Conservation (phyloP, 2,113 vertebrate genomes). For the Vidua macroura region DNA sequence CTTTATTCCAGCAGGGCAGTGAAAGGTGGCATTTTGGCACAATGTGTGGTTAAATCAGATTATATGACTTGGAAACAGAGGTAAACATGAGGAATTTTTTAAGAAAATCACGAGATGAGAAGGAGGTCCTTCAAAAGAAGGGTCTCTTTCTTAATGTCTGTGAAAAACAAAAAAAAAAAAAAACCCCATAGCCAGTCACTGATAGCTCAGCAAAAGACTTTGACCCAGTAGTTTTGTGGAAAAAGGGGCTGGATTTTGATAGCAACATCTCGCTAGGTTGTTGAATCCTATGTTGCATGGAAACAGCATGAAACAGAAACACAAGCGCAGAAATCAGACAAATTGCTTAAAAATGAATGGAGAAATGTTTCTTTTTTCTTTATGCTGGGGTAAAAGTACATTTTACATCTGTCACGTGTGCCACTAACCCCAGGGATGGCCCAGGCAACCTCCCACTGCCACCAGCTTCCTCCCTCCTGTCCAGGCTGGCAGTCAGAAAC, state of each 20-base stretch:
- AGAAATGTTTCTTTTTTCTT: not conserved
- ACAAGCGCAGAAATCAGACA: not conserved
- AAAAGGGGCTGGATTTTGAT: not conserved
- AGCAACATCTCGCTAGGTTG: not conserved
- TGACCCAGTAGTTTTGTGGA: not conserved
- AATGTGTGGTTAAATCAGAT: not conserved
- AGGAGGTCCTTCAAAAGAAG: not conserved
- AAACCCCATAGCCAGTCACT: not conserved
- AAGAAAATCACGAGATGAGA: not conserved
- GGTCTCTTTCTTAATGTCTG: not conserved
- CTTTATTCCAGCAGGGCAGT: not conserved
- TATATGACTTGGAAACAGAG: not conserved
- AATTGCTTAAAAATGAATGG: not conserved
- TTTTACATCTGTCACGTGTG: not conserved
- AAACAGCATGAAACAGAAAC: constrained; percentile 17
- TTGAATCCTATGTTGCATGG: constrained; percentile 14
- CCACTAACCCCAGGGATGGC: not conserved
- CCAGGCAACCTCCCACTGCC: not conserved
- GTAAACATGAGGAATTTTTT: not conserved
- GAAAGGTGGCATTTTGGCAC: not conserved
- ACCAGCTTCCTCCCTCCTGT: not conserved
- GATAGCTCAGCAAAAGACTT: not conserved
- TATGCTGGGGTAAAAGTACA: not conserved
- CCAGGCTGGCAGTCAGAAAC: not conserved
- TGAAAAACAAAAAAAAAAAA: not conserved